Conservation (phyloP, 1,140 invertebrate genomes). For the Zaprionus taronus region DNA sequence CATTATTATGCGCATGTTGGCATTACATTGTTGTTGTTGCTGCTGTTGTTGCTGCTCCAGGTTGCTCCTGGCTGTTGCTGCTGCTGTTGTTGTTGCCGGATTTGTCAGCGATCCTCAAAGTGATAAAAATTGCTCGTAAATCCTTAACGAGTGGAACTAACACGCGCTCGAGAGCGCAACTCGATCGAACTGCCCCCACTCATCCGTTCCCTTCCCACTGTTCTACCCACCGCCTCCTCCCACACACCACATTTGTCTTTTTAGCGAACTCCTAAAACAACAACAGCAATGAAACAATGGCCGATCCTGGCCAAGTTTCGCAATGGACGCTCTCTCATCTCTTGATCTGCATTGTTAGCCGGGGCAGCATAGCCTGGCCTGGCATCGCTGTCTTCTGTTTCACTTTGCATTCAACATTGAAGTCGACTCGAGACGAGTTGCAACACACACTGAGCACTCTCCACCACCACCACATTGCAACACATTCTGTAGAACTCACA, state of each 20-base stretch:
- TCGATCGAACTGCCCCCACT: constrained; percentile 5
- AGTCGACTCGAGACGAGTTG: constrained; percentile 36
- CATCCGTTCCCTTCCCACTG: not conserved
- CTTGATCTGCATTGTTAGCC: constrained; percentile 82
- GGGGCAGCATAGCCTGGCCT: constrained; percentile 10
- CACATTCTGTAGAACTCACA: constrained; percentile 51
- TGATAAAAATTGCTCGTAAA: constrained; percentile 85
- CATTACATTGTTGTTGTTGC: constrained; percentile 70
- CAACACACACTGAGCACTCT: constrained; percentile 52
- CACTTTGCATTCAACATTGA: constrained; percentile 49
- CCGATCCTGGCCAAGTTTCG: constrained; percentile 62
- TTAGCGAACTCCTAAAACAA: constrained; percentile 66
- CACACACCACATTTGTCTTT: constrained; percentile 74
- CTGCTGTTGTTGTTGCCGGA: constrained; percentile 77
- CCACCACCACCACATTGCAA: constrained; percentile 30
- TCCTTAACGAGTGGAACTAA: constrained; percentile 84
- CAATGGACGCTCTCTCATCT: constrained; percentile 79
- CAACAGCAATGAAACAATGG: constrained; percentile 70
- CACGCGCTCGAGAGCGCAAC: constrained; percentile 61
- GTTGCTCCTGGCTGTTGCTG: constrained; percentile 47
- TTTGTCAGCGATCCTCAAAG: constrained; percentile 84
- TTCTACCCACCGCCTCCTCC: not conserved
- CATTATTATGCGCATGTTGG: constrained; percentile 81
- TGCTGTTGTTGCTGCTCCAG: constrained; percentile 55
- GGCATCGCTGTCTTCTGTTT: constrained; percentile 32